Evolutionary conservation across 2,888 invertebrate species (phyloP).

Genomic region (Stenoptilia bipunctidactyla): DNA sequence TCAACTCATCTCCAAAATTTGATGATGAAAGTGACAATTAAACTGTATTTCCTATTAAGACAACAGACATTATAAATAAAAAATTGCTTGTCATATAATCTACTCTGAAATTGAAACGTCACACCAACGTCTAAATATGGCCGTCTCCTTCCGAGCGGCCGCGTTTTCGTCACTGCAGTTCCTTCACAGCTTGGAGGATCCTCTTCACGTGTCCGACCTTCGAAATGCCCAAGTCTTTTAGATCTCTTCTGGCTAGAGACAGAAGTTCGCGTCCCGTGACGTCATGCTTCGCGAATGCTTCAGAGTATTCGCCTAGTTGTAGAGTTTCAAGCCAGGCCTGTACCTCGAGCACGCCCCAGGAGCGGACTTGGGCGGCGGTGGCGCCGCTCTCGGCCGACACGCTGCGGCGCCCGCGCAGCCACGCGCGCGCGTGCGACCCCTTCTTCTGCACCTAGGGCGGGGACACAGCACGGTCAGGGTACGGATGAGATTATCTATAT

Average conservation of each 20-base stretch:
- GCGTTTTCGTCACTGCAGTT: slow-evolving; percentile 68
- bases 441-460: slow-evolving; percentile 51
- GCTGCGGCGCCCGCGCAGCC: slow-evolving; percentile 53
- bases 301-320: slow-evolving; percentile 90
- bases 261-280: slow-evolving; percentile 91
- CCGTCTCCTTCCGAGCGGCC: slow-evolving; percentile 64
- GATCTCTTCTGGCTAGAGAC: slow-evolving; percentile 86
- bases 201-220: slow-evolving; percentile 97
- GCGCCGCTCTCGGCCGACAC: slow-evolving; percentile 38
- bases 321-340: slow-evolving; percentile 91
- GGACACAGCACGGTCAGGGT: slow-evolving; percentile 19
- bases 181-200: slow-evolving; percentile 92
- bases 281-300: slow-evolving; percentile 92
- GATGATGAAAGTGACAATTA: background rate
- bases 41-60: background rate
- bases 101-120: slow-evolving; percentile 17
- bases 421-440: slow-evolving; percentile 32
- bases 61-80: background rate
- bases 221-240: slow-evolving; percentile 91
- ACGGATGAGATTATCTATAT: too few species aligned
- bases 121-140: slow-evolving; percentile 19
- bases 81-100: slow-evolving; percentile 4
- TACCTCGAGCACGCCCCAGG: slow-evolving; percentile 92
- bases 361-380: slow-evolving; percentile 38
- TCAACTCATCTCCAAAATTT: background rate